Conservation (phyloP, 2,888 invertebrate genomes). For the Alloplasta piceator region DNA sequence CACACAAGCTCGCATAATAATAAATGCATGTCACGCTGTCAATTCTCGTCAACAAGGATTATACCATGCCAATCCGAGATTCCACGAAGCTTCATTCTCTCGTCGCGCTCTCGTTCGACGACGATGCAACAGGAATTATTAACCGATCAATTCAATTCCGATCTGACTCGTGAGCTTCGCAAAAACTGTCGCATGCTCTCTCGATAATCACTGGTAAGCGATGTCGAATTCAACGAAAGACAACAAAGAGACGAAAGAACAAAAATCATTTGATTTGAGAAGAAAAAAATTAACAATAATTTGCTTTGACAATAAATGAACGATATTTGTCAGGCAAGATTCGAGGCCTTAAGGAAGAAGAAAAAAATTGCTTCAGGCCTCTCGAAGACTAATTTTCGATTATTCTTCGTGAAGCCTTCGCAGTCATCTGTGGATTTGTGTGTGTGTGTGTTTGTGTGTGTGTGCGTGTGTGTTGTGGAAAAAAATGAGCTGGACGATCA, state of each 20-base stretch:
- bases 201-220: conserved; percentile 75
- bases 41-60: conserved; percentile 67
- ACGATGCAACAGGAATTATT: conserved; percentile 53
- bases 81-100: conserved; percentile 71
- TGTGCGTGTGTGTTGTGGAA: neutral
- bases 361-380: neutral
- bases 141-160: conserved; percentile 56
- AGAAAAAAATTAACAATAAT: neutral
- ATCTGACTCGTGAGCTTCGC: conserved; percentile 74
- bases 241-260: conserved; percentile 12
- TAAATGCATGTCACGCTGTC: conserved; percentile 62
- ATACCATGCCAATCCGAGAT: conserved; percentile 69
- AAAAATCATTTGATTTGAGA: neutral
- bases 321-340: neutral
- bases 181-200: conserved; percentile 74
- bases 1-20: conserved; percentile 74
- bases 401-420: neutral
- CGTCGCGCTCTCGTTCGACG: conserved; percentile 38
- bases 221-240: conserved; percentile 61
- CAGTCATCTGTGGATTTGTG: neutral
- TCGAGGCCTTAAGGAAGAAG: neutral
- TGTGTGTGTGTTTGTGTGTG: too few relatives aligned
- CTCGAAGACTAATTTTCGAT: conserved; percentile 1
- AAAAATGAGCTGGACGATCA: conserved; percentile 24
- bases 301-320: neutral